These are phyloP conservation scores for Heterodera schachtii DNA, from an alignment of 1,140 invertebrate genomes.

Conservation along the genomic window DNA sequence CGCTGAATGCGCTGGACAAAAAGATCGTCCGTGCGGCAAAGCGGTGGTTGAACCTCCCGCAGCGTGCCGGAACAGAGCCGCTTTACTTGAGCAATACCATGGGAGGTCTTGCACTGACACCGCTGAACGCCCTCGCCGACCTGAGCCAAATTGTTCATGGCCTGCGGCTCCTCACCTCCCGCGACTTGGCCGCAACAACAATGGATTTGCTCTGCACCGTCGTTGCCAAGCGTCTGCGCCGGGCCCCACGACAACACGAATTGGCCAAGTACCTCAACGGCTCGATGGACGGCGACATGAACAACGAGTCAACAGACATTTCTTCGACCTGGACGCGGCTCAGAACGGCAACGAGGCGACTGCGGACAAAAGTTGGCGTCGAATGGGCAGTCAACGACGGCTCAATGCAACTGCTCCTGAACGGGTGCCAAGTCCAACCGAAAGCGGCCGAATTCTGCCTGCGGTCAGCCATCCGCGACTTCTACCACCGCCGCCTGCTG, in stretches of 20 bases:
- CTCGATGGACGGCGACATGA: background rate
- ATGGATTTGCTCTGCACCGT: background rate
- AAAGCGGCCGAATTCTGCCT: slow-evolving; percentile 2
- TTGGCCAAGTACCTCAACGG: background rate
- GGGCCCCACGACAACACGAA: background rate
- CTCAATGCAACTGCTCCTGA: background rate
- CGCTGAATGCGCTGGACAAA: no score
- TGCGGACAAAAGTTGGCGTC: background rate
- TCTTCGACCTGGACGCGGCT: background rate
- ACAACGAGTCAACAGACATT: background rate
- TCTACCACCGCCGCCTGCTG: background rate
- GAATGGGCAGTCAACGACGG: background rate
- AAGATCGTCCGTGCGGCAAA: slow-evolving; percentile 2
- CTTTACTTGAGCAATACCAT: slow-evolving; percentile 25
- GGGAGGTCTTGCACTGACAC: slow-evolving; percentile 22
- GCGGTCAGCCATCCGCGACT: background rate
- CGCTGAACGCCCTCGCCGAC: slow-evolving; percentile 13
- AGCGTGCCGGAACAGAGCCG: slow-evolving; percentile 19
- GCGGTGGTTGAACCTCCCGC: background rate
- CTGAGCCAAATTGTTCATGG: slow-evolving; percentile 18
- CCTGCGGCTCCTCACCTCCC: slow-evolving; percentile 22
- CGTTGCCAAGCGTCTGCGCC: background rate
- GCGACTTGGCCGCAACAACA: background rate
- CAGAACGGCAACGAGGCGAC: background rate
- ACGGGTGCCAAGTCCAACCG: background rate